Percentiles rank a stretch among this genome's conserved stretches.
Conservation (phyloP, 2,113 vertebrate species). For the Xiphophorus maculatus region DNA sequence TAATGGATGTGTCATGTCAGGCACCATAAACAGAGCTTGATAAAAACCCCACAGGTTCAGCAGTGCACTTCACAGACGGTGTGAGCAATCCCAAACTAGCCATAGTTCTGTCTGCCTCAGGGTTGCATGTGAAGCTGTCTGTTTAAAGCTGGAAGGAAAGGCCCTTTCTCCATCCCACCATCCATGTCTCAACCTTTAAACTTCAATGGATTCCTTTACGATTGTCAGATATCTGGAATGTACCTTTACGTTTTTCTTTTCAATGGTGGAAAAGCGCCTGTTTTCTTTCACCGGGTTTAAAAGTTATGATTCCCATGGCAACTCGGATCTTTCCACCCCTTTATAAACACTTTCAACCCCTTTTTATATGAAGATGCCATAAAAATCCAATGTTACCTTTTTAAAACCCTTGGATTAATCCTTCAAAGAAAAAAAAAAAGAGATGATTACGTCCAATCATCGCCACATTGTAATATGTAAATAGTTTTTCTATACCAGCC, state of each 20-base stretch:
- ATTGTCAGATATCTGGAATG: conserved; percentile 77
- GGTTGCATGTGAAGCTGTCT: conserved; percentile 74
- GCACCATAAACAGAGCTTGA: conserved; percentile 8
- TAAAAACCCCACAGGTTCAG: conserved; percentile 31
- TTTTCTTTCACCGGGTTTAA: background rate
- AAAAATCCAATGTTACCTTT: conserved; percentile 15
- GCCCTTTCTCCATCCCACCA: conserved; percentile 35
- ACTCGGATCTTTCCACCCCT: conserved; percentile 28
- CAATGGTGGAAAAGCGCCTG: background rate
- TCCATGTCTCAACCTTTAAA: conserved; percentile 37
- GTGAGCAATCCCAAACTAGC: conserved; percentile 68
- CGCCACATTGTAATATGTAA: conserved; percentile 70
- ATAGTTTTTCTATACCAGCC: conserved; percentile 77
- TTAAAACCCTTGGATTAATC: conserved; percentile 20
- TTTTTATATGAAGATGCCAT: conserved; percentile 53
- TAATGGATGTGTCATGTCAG: conserved; percentile 34
- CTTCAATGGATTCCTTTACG: conserved; percentile 56
- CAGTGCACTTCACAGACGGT: conserved; percentile 36
- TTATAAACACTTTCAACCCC: conserved; percentile 25
- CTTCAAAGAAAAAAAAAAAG: conserved; percentile 26
- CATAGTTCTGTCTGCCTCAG: conserved; percentile 78
- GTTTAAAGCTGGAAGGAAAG: conserved; percentile 54
- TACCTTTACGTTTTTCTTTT: conserved; percentile 54
- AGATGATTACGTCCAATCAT: conserved; percentile 42
- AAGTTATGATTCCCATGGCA: conserved; percentile 19